Base-by-base conservation (phyloP, 2,113 vertebrate genomes). In the Nothoprocta pentlandii region DNA sequence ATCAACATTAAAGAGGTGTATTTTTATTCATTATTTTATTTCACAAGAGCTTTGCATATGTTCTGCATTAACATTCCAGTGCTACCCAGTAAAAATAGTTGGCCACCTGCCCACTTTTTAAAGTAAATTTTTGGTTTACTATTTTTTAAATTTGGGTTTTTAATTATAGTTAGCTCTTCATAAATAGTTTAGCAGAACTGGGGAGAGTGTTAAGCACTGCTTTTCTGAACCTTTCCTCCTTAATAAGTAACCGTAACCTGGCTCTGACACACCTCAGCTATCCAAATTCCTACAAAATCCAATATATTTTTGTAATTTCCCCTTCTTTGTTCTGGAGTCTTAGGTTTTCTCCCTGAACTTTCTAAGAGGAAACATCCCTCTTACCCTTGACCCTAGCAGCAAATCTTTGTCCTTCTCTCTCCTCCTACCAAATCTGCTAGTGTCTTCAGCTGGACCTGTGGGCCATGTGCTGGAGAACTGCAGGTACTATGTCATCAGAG, bases 51-150 rank as follows among this genome's bases (percentile, higher is more conserved):
- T 94, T 93, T 96, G 21, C 32, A 2, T 94, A 96, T 95, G 92
- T 90, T 85, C 75, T 1, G 1, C 69, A 97, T 96, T 95, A 97
- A 95, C 85, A 96, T 97, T 95, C 95, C 94, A 95, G 62, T 83
- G 76, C 32, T 95, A n/a, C 80, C 96, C 87, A 93, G 86, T 95
- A 96, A 97, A 97, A 95, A 89, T 80, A n/a, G 51, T 81, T 97
- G 92, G 89, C 63, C 16, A 77, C 51, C 30, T 94, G 92, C 88
- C 93, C 85, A 80, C 80, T 81, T 88, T 81, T 95, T 85, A 95
- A 97, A 93, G 82, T 93, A 96, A 94, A 88, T 77, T 96, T 97
- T 95, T 94, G 85, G 85, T 92, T 87, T 96, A 78, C 64, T 75
- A 74, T 92, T 92, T 94, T 95, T 95, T 73, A 89, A 90, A 95